These are phyloP conservation scores for Osedax frankpressi DNA, from an alignment of 2,888 invertebrate species.

Conservation along the genomic window DNA sequence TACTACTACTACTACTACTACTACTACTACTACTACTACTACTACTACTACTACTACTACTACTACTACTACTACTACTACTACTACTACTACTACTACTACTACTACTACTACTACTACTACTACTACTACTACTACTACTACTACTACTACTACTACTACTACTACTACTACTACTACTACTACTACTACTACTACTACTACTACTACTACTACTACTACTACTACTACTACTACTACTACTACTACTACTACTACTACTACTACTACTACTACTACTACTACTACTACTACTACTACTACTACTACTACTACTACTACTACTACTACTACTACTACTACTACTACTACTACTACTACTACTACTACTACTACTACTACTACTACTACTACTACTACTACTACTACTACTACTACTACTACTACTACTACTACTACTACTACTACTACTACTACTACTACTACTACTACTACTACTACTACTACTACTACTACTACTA, in stretches of 20 bases:
- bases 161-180: conserved; percentile 16
- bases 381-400: not conserved
- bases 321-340: not conserved
- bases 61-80: conserved; percentile 17
- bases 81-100: conserved; percentile 17
- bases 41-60: conserved; percentile 15
- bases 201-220: conserved; percentile 17
- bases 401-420: not conserved
- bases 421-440: not conserved
- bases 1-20: not conserved
- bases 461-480: not conserved
- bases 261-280: conserved; percentile 6
- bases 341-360: not conserved
- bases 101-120: conserved; percentile 18
- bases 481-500: not conserved
- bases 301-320: not conserved
- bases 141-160: conserved; percentile 18
- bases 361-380: not conserved
- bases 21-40: conserved; percentile 14
- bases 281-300: not conserved
- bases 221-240: conserved; percentile 15
- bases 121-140: conserved; percentile 17
- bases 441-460: not conserved
- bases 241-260: not conserved
- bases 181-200: conserved; percentile 19